These are phyloP conservation scores for Azemiops feae DNA, from an alignment of 2,113 vertebrate species.

Conservation along the genomic window DNA sequence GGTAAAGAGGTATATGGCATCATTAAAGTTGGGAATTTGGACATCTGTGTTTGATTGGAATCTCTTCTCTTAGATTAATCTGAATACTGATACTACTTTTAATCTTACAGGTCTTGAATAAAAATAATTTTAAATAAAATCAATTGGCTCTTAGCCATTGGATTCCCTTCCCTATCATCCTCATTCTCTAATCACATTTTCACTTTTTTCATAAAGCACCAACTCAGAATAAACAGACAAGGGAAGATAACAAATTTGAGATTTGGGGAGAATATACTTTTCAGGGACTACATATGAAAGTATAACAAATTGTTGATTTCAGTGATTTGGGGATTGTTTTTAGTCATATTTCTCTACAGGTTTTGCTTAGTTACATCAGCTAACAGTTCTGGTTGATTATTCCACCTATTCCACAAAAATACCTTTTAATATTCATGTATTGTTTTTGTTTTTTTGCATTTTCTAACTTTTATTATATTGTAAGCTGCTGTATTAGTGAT, in stretches of 20 bases:
- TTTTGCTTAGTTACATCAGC: not conserved
- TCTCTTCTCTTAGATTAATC: not conserved
- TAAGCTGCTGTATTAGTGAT: too few species aligned
- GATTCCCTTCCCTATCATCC: not conserved
- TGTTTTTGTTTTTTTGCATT: too few species aligned
- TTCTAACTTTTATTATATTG: too few species aligned
- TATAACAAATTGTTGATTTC: not conserved
- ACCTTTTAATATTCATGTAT: not conserved
- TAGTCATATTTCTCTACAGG: not conserved
- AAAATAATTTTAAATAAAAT: slow-evolving; percentile 2
- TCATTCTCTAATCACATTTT: not conserved
- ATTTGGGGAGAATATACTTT: not conserved
- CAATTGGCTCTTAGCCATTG: too few species aligned
- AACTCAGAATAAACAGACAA: not conserved
- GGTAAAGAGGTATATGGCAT: not conserved
- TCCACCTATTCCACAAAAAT: not conserved
- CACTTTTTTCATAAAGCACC: not conserved
- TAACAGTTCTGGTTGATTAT: not conserved
- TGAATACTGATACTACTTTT: not conserved
- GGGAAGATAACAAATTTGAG: not conserved
- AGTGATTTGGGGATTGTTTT: not conserved
- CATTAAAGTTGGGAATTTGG: not conserved
- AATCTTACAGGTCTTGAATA: not conserved
- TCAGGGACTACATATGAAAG: not conserved
- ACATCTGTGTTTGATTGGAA: not conserved